Evolutionary conservation across 2,888 invertebrate species (phyloP), one percentile per base, ranked within the genome.

Genomic region (Serripes groenlandicus): DNA sequence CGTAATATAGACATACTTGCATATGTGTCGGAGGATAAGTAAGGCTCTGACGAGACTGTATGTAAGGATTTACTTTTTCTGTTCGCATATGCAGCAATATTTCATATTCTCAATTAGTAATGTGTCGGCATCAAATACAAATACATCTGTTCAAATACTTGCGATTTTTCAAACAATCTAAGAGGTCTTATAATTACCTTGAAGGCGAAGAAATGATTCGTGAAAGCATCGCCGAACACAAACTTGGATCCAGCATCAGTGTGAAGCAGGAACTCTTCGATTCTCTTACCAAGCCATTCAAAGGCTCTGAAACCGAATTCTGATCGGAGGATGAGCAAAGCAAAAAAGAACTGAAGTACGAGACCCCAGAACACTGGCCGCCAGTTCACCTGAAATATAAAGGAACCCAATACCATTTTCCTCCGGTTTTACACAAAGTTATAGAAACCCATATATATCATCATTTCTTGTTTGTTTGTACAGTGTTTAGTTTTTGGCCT

Each of bases 221-320:
- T 70, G 75, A 89, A 92, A 0, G 60, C 76, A 9, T 89, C 85
- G 18, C 98, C 98, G 92, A 97, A 99, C 0, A 98, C 97, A 93
- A 99, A 99, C 0, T 95, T 96, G 0, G 98, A 97, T 0, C 99
- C 99, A 0, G 96, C 96, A 76, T 97, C 96, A 0, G 98, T 96
- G 93, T 97, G 98, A 1, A 96, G 95, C 73, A 99, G 95, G 92
- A 99, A 99, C 0, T 96, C 96, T 0, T 97, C 96, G 0, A 97
- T 96, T 95, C 97, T 96, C 56, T 94, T 95, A 0, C 97, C 96
- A 69, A 97, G 94, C 93, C 97, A 97, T 73, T 96, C 92, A 87
- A 98, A 96, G 3, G 97, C 96, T 0, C 95, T 93, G 56, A 97
- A 95, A 2, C 94, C 94, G 62, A 88, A 89, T 0, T 81, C 21